Evolutionary conservation across 1,140 invertebrate species (phyloP), one percentile per base, ranked within the genome.

Genomic region (Drosophila kurseongensis): DNA sequence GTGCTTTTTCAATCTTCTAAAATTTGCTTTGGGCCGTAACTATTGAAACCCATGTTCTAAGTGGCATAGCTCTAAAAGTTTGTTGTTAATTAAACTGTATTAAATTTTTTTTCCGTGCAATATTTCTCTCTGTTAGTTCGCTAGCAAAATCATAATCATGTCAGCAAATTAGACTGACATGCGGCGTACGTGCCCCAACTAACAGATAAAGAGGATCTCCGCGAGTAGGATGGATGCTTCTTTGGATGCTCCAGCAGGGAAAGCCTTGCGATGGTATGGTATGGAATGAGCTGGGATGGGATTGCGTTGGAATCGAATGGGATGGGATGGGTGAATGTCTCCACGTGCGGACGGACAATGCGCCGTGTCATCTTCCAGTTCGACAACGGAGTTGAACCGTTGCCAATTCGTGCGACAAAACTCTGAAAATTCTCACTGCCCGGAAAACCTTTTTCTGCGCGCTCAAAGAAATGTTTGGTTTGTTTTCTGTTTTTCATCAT

Each of bases 111-210:
- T 18, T 12, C 32, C 23, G 65, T 68, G 65, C 18, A 52, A 44
- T 45, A 38, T 44, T 54, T 61, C 59, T 60, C 75, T 65, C 50
- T 66, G 58, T 67, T 78, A 57, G 74, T 54, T 79, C 71, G 76
- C 63, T 62, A 63, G 58, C 68, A 89, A 89, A 89, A 89, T 89
- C 84, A 89, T 89, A 89, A 89, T 89, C 84, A 89, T 89, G 84
- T 89, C 84, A 80, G 80, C 84, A 89, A 89, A 89, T 89, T 89
- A 78, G 85, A 84, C 84, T 89, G 84, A 89, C 84, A 89, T 89
- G 77, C 59, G 60, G 77, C 77, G 80, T 89, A 89, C 84, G 84
- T 89, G 84, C 80, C 68, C 78, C 80, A 89, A 89, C 80, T 89
- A 67, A 56, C 65, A 79, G 85, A 89, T 90, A 85, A 89, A 67